These are phyloP conservation scores for Polypterus bichir DNA, from an alignment of 2,113 vertebrate genomes.

Conservation along the genomic window DNA sequence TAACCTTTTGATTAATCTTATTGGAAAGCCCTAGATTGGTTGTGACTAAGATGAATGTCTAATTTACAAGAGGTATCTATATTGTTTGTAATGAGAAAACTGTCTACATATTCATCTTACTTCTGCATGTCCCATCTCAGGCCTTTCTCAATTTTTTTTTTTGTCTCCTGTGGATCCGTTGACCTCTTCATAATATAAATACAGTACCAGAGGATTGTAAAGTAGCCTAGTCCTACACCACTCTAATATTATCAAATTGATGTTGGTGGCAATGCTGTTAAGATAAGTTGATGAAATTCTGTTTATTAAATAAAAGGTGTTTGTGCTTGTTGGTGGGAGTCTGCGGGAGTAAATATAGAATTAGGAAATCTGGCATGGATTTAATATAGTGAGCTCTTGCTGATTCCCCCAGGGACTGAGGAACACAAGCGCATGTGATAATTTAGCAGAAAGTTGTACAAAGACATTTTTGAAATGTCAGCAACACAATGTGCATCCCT, in stretches of 20 bases:
- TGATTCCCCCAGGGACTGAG: slow-evolving; percentile 2
- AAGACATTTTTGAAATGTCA: too few species aligned
- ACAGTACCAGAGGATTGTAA: slow-evolving; percentile 41
- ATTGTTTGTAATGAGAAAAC: slow-evolving; percentile 51
- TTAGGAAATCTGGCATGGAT: slow-evolving; percentile 1
- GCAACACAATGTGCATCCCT: too few species aligned
- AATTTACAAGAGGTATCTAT: slow-evolving; percentile 49
- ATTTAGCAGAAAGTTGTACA: too few species aligned
- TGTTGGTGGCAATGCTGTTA: slow-evolving; percentile 52
- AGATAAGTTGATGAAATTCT: slow-evolving; percentile 57
- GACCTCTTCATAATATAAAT: slow-evolving; percentile 44
- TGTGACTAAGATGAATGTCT: slow-evolving; percentile 59
- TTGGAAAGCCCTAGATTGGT: slow-evolving; percentile 38
- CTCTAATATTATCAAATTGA: slow-evolving; percentile 62
- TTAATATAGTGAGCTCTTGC: slow-evolving; percentile 5
- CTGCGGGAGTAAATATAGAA: neutral
- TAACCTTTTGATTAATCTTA: slow-evolving; percentile 34
- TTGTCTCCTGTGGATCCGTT: neutral
- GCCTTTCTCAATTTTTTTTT: slow-evolving; percentile 28
- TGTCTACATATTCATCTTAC: slow-evolving; percentile 43
- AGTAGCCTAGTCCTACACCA: slow-evolving; percentile 43
- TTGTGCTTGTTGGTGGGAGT: slow-evolving; percentile 4
- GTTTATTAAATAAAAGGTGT: slow-evolving; percentile 46
- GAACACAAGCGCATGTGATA: too few species aligned
- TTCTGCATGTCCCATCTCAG: slow-evolving; percentile 9